Base-by-base conservation (phyloP, 1,140 invertebrate genomes). In the Caenorhabditis inopinata region DNA sequence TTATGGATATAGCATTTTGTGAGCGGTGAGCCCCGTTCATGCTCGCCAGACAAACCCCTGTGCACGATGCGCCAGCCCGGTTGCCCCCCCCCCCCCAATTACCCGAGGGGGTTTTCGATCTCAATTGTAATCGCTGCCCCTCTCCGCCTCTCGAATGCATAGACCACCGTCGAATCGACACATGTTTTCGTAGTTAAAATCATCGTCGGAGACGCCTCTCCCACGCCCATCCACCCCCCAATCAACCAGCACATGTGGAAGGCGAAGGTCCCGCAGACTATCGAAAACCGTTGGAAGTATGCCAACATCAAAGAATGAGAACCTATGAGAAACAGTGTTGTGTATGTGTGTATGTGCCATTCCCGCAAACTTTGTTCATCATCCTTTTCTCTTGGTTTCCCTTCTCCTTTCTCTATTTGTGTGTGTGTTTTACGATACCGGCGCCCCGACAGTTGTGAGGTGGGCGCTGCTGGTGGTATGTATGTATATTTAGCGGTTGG, bases 401-500 rank as follows among this genome's bases (percentile, higher is more conserved):
- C 32, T 6, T 21, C n/a, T 42, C 23, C 38, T 68, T 68, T 25
- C 4, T 42, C n/a, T 68, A 32, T 68, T 68, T 68, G 58, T 42
- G 32, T 29, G n/a, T 68, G 35, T 12, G 21, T 29, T 42, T 42
- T 68, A 18, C 58, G 29, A 35, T 32, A 21, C 27, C n/a, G n/a
- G 32, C 58, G 32, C 32, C 58, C 58, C 58, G 51, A 58, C 51
- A 58, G 51, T 58, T 58, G 51, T 32, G 58, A 68, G 53, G 18
- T 14, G 51, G 3, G 6, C 12, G 51, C 9, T 29, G 51, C 27
- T 58, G 58, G 58, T 68, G n/a, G n/a, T n/a, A n/a, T n/a, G n/a
- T n/a, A 68, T 68, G 58, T 68, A 68, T 68, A 68, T 68, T 68
- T 42, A 68, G 58, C 38, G 58, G 58, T 42, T 35, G 32, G 58